Evolutionary conservation across 2,888 invertebrate genomes (phyloP), one percentile per base, ranked within the genome.

Genomic region (Sympetrum striolatum): DNA sequence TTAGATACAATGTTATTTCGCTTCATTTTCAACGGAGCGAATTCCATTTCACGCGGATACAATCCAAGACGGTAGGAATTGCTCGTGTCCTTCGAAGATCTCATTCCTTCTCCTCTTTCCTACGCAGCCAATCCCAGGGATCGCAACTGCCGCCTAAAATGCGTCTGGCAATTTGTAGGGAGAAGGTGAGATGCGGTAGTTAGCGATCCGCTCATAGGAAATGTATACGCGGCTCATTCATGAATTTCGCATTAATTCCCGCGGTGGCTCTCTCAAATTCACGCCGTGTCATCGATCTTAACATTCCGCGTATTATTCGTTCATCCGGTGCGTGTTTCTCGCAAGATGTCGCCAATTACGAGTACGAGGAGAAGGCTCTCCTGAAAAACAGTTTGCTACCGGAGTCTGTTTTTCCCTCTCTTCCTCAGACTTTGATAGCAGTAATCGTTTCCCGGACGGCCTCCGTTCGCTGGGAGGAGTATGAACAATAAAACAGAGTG

Each of bases 211-310:
- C 82, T 82, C 82, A 58, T 82, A 35, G 82, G 82, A 82, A 82
- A 82, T 82, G 82, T 82, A 81, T 82, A 35, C 58, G 82, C 35
- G 58, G 53, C 82, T 35, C 82, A 82, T 82, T 82, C 58, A 82
- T 82, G 82, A 82, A 82, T 58, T 82, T 82, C 35, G 82, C 82
- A 58, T 58, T 81, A 53, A 81, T 81, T 58, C 82, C 25, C 53
- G 35, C 31, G 35, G 58, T 35, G 82, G 48, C n/a, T 81, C 81
- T 44, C 81, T 44, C 73, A 44, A 81, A 81, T 48, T 60, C 35
- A 58, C 35, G 35, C 81, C 60, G 60, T 60, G 86, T 58, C 86
- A 86, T 86, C 86, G 86, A 64, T 39, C 86, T 82, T 0, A 44
- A 82, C 22, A 81, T 44, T 53, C 81, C 58, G n/a, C 35, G 60